Percentiles rank a stretch among this genome's conserved stretches.
Conservation (phyloP, 2,113 vertebrate species). For the Alaudala cheleensis region DNA sequence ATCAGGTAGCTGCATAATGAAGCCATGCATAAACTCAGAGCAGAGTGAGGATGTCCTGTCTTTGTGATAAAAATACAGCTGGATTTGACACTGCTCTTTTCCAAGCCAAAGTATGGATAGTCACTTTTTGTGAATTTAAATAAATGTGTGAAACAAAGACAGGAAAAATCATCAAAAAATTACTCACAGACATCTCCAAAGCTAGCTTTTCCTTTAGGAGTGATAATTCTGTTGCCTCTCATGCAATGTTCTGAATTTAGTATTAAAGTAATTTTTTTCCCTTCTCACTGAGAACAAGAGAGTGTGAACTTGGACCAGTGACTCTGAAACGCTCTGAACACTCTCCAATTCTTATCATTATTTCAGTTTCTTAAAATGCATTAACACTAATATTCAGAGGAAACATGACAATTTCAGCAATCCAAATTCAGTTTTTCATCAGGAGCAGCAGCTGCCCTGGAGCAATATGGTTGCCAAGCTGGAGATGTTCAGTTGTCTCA, state of each 20-base stretch:
- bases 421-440: neutral
- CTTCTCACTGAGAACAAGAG: neutral
- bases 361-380: neutral
- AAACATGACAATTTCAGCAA: neutral
- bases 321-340: neutral
- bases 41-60: neutral
- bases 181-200: neutral
- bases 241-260: neutral
- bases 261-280: neutral
- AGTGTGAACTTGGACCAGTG: neutral
- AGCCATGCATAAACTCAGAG: neutral
- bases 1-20: neutral
- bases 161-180: neutral
- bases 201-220: neutral
- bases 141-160: neutral
- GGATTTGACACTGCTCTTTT: neutral
- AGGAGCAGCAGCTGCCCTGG: neutral
- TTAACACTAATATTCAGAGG: neutral
- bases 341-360: neutral
- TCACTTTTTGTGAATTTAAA: neutral
- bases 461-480: fast-evolving
- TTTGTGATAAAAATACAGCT: neutral
- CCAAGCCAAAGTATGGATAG: neutral
- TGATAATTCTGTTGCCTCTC: neutral
- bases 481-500: neutral